phyloP scores from a whole-genome alignment of 2,888 invertebrate species.

The Perdita meconis region DNA sequence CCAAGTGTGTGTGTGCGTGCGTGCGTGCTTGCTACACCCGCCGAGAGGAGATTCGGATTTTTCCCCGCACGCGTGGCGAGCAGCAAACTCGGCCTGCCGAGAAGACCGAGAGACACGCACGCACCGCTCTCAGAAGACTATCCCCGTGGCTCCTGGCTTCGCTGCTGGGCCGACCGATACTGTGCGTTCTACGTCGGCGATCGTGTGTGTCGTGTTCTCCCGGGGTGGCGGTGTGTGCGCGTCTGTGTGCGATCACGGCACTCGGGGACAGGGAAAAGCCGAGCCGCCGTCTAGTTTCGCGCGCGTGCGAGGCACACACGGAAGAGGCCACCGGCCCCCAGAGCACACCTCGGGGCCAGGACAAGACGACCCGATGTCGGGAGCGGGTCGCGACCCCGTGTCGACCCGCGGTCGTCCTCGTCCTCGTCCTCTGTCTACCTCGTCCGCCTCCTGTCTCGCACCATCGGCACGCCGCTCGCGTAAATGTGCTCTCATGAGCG shows the following conservation, averaged over 20 bases:
- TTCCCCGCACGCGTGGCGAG: constrained; percentile 64
- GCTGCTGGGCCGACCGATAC: neutral
- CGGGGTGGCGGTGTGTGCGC: constrained; percentile 56
- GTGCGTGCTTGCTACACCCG: constrained; percentile 6
- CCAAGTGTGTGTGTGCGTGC: no score
- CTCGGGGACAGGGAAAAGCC: constrained; percentile 45
- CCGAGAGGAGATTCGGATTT: constrained; percentile 33
- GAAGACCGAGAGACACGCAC: constrained; percentile 46
- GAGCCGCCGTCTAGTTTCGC: constrained; percentile 65
- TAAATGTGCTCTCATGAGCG: constrained; percentile 74
- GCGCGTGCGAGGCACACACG: constrained; percentile 58
- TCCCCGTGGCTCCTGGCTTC: no score
- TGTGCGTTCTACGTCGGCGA: constrained; percentile 42
- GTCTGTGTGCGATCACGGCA: no score
- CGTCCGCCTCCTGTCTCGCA: constrained; percentile 23
- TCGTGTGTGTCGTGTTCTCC: constrained; percentile 22
- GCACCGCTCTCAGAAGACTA: constrained; percentile 21
- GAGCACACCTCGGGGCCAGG: constrained; percentile 65
- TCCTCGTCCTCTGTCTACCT: constrained; percentile 49
- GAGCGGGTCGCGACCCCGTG: constrained; percentile 73
- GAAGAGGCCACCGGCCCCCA: constrained; percentile 64
- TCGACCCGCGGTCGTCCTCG: constrained; percentile 71
- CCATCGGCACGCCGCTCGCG: constrained; percentile 65
- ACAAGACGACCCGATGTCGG: constrained; percentile 74
- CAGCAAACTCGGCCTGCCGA: constrained; percentile 18